Base-by-base conservation (phyloP, 2,888 invertebrate genomes). In the Stenurella melanura region DNA sequence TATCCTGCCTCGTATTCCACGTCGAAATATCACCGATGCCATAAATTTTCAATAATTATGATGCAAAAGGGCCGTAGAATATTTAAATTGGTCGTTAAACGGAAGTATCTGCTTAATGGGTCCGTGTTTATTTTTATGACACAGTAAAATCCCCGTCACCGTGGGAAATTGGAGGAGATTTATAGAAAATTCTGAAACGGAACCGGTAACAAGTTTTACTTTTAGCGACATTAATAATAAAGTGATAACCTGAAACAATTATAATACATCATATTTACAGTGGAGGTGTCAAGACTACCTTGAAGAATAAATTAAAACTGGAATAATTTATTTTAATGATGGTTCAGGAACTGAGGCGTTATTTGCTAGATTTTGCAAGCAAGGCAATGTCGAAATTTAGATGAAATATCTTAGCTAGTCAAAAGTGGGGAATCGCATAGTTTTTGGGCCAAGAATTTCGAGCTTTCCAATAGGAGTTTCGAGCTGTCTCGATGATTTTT, bases 91-190 rank as follows among this genome's bases (percentile, higher is more conserved):
- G 7, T 50, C 50, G 50, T 50, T 50, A 50, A 50, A n/a, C 50
- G 50, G 50, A n/a, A 50, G 50, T 7, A 50, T 50, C 50, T 0
- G n/a, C 15, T 50, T 50, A 50, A 50, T 50, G n/a, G 50, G 3
- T n/a, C n/a, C n/a, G n/a, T 50, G n/a, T 15, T 50, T n/a, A 12
- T 15, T 50, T 50, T 50, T 50, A 50, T 50, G 50, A 50, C 7
- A 50, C 50, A n/a, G n/a, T 50, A 50, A 50, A 50, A 50, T 50
- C 50, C 50, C 6, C n/a, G 50, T 50, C 50, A 50, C 50, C 50
- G 50, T 50, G 50, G 50, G 50, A 50, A 50, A 50, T 50, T 50
- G 50, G n/a, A 50, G 50, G 50, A 50, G n/a, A 50, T 50, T 50
- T 50, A 6, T n/a, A n/a, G 15, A 50, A 50, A 50, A 50, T 50